A percentile compares a stretch with the other conserved stretches of the same genome.
Evolutionary conservation across 2,888 invertebrate species (phyloP).

Genomic region (Lomographa bimaculata): DNA sequence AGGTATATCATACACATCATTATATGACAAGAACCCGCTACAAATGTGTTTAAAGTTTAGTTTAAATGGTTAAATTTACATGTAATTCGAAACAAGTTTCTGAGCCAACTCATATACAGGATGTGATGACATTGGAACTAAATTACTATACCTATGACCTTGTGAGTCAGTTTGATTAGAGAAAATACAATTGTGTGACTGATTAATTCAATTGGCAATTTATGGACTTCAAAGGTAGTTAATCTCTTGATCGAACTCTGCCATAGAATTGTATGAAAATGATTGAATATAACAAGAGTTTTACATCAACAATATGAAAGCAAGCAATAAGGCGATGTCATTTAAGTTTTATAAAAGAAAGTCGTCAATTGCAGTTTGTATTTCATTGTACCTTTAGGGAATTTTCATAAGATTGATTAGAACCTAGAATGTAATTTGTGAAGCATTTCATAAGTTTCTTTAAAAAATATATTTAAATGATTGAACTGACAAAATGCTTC

Average conservation of each 20-base stretch:
- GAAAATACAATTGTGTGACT: constrained; percentile 40
- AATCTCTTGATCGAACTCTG: constrained; percentile 35
- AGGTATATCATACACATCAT: no score
- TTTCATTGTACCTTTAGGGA: no score
- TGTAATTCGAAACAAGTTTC: constrained; percentile 16
- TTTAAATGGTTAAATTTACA: constrained; percentile 11
- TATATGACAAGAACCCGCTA: no score
- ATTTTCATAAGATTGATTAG: no score
- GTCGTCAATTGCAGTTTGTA: constrained; percentile 41
- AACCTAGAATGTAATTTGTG: no score
- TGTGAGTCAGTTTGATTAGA: constrained; percentile 38
- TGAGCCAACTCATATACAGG: constrained; percentile 26
- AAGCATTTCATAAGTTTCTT: not conserved
- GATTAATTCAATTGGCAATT: constrained; percentile 45
- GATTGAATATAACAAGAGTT: constrained; percentile 16
- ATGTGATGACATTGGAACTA: constrained; percentile 33
- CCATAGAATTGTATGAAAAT: constrained; percentile 33
- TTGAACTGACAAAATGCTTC: constrained; percentile 8
- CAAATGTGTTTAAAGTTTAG: not conserved
- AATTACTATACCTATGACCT: constrained; percentile 41
- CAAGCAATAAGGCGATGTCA: constrained; percentile 11
- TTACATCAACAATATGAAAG: constrained; percentile 14
- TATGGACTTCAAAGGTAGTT: constrained; percentile 29
- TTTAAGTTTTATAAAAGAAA: constrained; percentile 3
- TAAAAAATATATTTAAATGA: not conserved